Evolutionary conservation across 2,888 invertebrate species (phyloP).

Genomic region (Drosophila kanekoi): DNA sequence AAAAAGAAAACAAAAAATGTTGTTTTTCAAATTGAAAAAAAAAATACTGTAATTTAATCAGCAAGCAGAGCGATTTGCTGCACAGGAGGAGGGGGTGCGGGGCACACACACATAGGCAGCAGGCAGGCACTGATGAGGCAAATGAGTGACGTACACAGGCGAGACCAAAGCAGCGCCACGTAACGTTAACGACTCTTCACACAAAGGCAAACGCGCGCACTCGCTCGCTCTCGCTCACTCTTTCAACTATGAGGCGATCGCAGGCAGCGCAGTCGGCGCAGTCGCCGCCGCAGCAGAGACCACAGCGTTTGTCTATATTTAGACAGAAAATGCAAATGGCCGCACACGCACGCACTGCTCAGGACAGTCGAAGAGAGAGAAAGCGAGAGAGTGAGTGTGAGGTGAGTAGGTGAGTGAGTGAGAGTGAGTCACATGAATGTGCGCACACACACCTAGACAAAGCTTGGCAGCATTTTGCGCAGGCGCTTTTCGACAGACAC

Average conservation of each 20-base stretch:
- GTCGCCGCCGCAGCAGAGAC: slow-evolving; percentile 20
- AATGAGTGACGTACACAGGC: slow-evolving; percentile 53
- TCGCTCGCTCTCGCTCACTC: slow-evolving; percentile 15
- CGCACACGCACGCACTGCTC: slow-evolving; percentile 31
- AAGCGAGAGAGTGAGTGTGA: neutral
- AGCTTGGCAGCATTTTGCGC: slow-evolving; percentile 56
- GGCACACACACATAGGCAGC: slow-evolving; percentile 8
- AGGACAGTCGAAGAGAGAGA: slow-evolving; percentile 9
- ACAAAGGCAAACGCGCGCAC: slow-evolving; percentile 3
- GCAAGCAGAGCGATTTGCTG: slow-evolving; percentile 40
- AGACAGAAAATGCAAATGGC: slow-evolving; percentile 80
- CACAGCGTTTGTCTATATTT: slow-evolving; percentile 70
- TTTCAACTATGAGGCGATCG: slow-evolving; percentile 50
- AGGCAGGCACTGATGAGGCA: slow-evolving; percentile 4
- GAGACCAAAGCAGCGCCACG: slow-evolving; percentile 70
- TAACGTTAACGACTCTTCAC: slow-evolving; percentile 39
- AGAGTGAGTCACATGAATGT: slow-evolving; percentile 24
- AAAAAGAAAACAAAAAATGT: slow-evolving; percentile 13
- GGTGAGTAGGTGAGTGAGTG: slow-evolving; percentile 17
- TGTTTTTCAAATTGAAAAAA: slow-evolving; percentile 34
- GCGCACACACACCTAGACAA: slow-evolving; percentile 34
- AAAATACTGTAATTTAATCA: slow-evolving; percentile 74
- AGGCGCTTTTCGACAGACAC: slow-evolving; percentile 49
- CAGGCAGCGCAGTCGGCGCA: slow-evolving; percentile 22
- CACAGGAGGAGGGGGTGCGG: slow-evolving; percentile 29